Conservation (phyloP, 2,113 vertebrate species). For the Microtus richardsoni region DNA sequence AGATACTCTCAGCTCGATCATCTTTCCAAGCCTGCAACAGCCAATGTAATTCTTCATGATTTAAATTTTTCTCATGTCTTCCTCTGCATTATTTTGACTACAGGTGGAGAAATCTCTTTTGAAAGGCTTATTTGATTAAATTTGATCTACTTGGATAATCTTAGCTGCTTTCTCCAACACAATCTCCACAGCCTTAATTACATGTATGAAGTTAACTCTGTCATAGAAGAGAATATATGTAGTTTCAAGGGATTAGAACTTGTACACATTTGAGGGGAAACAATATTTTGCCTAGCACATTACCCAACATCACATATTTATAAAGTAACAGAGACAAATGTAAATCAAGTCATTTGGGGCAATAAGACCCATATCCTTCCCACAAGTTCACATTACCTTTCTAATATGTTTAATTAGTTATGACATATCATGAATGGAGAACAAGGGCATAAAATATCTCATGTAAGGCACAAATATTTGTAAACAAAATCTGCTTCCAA, state of each 20-base stretch:
- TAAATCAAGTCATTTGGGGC: not conserved
- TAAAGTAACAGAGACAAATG: not conserved
- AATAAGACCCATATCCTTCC: not conserved
- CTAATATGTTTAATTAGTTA: conserved; percentile 25
- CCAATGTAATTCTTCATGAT: not conserved
- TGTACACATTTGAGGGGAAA: not conserved
- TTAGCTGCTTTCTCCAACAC: not conserved
- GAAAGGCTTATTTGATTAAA: not conserved
- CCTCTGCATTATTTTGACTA: not conserved
- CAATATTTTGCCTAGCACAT: not conserved
- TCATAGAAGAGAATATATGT: not conserved
- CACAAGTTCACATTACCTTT: not conserved
- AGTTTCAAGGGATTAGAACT: not conserved
- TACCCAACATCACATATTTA: conserved; percentile 3
- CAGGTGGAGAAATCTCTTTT: conserved; percentile 7
- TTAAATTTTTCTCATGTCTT: not conserved
- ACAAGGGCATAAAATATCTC: conserved; percentile 36
- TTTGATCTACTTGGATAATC: not conserved
- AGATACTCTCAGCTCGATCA: not conserved
- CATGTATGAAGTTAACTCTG: not conserved
- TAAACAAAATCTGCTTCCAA: conserved; percentile 61
- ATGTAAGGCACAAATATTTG: conserved; percentile 59
- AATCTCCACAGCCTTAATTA: not conserved
- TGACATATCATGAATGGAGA: conserved; percentile 45
- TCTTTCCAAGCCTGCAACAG: not conserved